Base-by-base conservation (phyloP, 2,113 vertebrate genomes). In the Megalops atlanticus region DNA sequence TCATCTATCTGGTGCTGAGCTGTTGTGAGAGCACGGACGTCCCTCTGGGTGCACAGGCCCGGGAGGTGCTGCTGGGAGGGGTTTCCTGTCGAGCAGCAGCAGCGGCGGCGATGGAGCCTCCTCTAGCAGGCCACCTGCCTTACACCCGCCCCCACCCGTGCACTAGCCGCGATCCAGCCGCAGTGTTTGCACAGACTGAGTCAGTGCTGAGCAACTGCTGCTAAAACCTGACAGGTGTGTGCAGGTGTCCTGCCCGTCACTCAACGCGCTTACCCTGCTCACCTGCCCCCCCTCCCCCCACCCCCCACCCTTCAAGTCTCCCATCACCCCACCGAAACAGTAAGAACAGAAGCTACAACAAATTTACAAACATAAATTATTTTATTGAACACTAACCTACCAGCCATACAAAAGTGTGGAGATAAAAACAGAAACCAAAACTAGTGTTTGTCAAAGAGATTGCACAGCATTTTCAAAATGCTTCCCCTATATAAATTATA, bases 231-330 rank as follows among this genome's bases (percentile, higher is more conserved):
- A 86, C 92, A 94, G 91, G 93, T 94, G 91, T 89, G 86, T 85
- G 86, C 93, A 94, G 91, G 92, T 93, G 92, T 83, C 88, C 88
- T 82, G 76, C 84, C 24, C 15, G 84, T 94, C 91, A 89, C 86
- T 94, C 92, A 87, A 54, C 88, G 91, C 88, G 86, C 86, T 81
- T 77, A 31, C 45, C n/a, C 54, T 77, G 80, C 79, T 76, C 11
- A 2, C 70, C 64, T 71, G 68, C 76, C 80, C 68, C 40, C 78
- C 24, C 11, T 43, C 43, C 8, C 31, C 78, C 31, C 31, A 58
- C 71, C 52, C 76, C 76, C 74, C 81, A 77, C 24, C 74, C 54
- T 14, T 69, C 68, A 77, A 64, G 24, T 73, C 86, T 33, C 76
- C n/a, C 33, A 27, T 39, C 11, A 2, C 12, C 64, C 43, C 15